phyloP scores from a whole-genome alignment of 53 echinoderm and acorn worm genomes.

The Antedon mediterranea region DNA sequence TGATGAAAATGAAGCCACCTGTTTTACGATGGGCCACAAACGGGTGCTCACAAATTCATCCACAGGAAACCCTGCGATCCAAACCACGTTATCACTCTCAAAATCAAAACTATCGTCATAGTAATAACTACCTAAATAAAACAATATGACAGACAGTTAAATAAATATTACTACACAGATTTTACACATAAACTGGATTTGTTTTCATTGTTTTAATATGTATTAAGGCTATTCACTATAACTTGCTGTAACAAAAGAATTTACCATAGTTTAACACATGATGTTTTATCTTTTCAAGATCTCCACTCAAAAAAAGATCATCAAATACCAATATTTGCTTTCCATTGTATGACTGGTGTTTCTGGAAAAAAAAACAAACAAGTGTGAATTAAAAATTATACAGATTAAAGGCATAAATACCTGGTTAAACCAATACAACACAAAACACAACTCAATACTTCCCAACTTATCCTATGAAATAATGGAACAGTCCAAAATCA shows the following conservation, averaged over 20 bases:
- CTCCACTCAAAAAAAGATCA: conserved; percentile 27
- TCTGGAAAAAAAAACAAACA: conserved; percentile 20
- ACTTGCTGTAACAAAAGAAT: no score
- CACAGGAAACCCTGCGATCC: conserved; percentile 57
- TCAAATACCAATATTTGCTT: conserved; percentile 63
- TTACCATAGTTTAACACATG: conserved; percentile 30
- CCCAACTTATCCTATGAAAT: no score
- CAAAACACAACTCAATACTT: no score
- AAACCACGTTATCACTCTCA: conserved; percentile 75
- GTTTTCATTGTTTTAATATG: no score
- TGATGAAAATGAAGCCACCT: conserved; percentile 52
- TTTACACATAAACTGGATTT: no score
- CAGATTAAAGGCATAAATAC: no score
- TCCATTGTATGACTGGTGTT: conserved; percentile 28
- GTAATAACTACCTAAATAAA: conserved; percentile 36
- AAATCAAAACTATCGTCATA: conserved; percentile 61
- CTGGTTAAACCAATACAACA: no score
- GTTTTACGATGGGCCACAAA: conserved; percentile 48
- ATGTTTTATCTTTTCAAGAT: conserved; percentile 35
- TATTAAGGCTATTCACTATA: no score
- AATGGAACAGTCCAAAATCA: no score
- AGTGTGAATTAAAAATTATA: background rate
- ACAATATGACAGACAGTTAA: no score
- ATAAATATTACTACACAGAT: no score
- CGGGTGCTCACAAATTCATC: conserved; percentile 32